Percentiles rank a stretch among this genome's conserved stretches.
Evolutionary conservation across 2,113 vertebrate species (phyloP).

Genomic region (Brachyhypopomus occidentalis): DNA sequence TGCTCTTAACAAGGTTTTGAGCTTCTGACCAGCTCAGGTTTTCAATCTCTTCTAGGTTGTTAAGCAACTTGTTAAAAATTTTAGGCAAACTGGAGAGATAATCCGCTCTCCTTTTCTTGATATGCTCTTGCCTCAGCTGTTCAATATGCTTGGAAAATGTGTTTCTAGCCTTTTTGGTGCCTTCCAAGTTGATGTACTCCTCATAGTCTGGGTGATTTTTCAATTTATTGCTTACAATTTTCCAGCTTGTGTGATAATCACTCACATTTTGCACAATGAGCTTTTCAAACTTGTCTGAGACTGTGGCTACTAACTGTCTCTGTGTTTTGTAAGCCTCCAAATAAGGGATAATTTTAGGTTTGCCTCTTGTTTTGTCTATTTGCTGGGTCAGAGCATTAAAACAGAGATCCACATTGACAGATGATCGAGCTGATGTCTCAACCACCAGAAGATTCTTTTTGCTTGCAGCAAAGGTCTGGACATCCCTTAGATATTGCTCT

Average conservation of each 20-base stretch:
- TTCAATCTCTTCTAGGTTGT: slow-evolving; percentile 92
- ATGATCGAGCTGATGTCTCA: slow-evolving; percentile 91
- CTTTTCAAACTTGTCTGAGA: slow-evolving; percentile 94
- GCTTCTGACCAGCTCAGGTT: slow-evolving; percentile 90
- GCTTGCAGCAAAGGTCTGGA: slow-evolving; percentile 92
- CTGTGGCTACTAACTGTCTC: slow-evolving; percentile 88
- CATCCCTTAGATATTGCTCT: slow-evolving; percentile 95
- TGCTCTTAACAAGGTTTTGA: slow-evolving; percentile 87
- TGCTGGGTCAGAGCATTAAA: slow-evolving; percentile 94
- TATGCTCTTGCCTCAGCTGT: slow-evolving; percentile 96
- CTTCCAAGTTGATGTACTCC: slow-evolving; percentile 94
- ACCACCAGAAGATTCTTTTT: slow-evolving; percentile 95
- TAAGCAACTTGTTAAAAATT: slow-evolving; percentile 90
- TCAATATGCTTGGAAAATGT: slow-evolving; percentile 94
- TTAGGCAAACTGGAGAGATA: slow-evolving; percentile 94
- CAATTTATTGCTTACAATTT: slow-evolving; percentile 88
- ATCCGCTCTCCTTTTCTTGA: slow-evolving; percentile 91
- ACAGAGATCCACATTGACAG: slow-evolving; percentile 91
- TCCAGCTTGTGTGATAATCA: slow-evolving; percentile 97
- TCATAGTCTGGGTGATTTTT: slow-evolving; percentile 94
- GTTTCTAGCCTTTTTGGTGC: slow-evolving; percentile 90
- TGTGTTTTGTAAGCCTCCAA: slow-evolving; percentile 94
- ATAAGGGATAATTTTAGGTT: slow-evolving; percentile 96
- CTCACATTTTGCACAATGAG: slow-evolving; percentile 87
- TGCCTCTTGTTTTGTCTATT: slow-evolving; percentile 95